Conservation (phyloP, 2,888 invertebrate genomes). For the Dorcus hopei region DNA sequence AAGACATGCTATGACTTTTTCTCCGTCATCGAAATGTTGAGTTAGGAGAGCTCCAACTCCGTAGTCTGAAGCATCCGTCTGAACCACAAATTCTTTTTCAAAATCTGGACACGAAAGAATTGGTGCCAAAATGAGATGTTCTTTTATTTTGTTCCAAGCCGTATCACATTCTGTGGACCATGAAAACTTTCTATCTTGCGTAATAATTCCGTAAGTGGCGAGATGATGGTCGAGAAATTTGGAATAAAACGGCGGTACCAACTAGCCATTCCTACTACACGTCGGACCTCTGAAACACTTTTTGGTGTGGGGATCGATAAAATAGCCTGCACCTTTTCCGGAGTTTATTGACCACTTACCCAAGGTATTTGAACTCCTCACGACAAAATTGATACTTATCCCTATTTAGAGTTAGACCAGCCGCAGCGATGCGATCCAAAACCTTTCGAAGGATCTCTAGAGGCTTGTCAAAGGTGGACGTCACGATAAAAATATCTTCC, state of each 20-base stretch:
- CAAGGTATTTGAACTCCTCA: constrained; percentile 30
- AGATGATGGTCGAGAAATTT: constrained; percentile 11
- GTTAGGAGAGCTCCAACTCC: constrained; percentile 11
- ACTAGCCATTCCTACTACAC: constrained; percentile 20
- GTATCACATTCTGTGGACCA: too few species aligned
- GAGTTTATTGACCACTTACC: constrained; percentile 31
- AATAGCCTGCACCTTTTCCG: constrained; percentile 22
- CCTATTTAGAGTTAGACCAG: constrained; percentile 12
- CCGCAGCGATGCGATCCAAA: constrained; percentile 1
- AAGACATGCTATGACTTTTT: constrained; percentile 11
- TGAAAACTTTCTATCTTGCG: constrained; percentile 12
- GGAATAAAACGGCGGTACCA: constrained; percentile 23
- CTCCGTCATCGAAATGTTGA: constrained; percentile 1
- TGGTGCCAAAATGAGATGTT: constrained; percentile 7
- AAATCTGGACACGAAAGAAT: constrained; percentile 16
- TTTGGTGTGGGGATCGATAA: constrained; percentile 19
- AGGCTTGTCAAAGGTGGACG: constrained; percentile 9
- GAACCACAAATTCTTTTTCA: constrained; percentile 2
- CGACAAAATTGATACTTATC: constrained; percentile 29
- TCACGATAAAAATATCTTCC: constrained; percentile 16
- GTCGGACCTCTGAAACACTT: constrained; percentile 18
- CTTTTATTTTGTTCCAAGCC: constrained; percentile 9
- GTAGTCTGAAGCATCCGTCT: constrained; percentile 11
- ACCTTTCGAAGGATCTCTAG: too few species aligned
- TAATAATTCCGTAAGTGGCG: constrained; percentile 12